Conservation (phyloP, 2,888 invertebrate species). For the Doris montereyensis region DNA sequence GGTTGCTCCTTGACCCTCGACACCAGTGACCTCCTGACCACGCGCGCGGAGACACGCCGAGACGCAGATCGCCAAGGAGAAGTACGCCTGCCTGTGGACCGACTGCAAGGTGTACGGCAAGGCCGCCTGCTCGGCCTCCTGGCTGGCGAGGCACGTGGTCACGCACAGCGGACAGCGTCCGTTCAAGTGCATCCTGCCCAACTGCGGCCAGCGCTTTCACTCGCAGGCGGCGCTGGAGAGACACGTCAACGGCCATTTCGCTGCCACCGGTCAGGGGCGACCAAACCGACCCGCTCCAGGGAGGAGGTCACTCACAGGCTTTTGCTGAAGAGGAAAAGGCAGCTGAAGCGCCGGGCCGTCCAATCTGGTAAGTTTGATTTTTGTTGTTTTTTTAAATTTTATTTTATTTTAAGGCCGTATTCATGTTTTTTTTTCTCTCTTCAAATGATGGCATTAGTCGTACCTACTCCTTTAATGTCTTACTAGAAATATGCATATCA, state of each 20-base stretch:
- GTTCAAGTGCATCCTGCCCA: constrained; percentile 94
- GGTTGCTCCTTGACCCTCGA: constrained; percentile 39
- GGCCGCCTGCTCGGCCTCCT: constrained; percentile 91
- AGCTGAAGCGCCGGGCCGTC: constrained; percentile 85
- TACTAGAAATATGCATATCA: too few relatives aligned
- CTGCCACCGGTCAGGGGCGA: constrained; percentile 69
- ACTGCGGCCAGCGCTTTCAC: constrained; percentile 81
- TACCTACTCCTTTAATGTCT: too few relatives aligned
- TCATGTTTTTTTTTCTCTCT: not conserved
- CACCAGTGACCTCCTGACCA: constrained; percentile 45
- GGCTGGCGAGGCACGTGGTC: constrained; percentile 93
- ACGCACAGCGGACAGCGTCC: constrained; percentile 94
- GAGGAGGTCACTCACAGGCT: constrained; percentile 84
- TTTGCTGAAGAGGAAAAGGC: constrained; percentile 88
- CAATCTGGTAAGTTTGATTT: constrained; percentile 83
- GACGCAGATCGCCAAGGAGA: constrained; percentile 88
- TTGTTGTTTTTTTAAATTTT: not conserved
- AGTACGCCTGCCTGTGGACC: constrained; percentile 78
- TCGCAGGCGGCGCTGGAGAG: constrained; percentile 82
- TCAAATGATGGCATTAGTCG: too few relatives aligned
- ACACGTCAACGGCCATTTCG: constrained; percentile 94
- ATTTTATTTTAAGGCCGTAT: too few relatives aligned
- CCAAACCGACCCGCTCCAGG: constrained; percentile 75
- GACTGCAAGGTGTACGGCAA: constrained; percentile 95
- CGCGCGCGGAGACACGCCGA: constrained; percentile 78